Base-by-base conservation (phyloP, 2,888 invertebrate genomes). In the Cabera pusaria region DNA sequence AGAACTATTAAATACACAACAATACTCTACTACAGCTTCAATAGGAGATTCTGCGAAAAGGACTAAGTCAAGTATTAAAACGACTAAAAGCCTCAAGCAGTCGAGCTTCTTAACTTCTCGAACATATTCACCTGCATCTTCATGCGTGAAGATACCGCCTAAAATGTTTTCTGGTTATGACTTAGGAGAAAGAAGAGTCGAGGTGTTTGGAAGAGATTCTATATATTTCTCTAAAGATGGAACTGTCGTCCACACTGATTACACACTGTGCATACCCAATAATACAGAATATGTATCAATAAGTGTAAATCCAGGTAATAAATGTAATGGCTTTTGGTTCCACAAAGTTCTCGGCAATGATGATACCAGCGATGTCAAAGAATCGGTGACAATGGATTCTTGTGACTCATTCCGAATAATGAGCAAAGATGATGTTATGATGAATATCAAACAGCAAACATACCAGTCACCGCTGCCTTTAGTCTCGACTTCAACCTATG, bases 181-280 rank as follows among this genome's bases (percentile, higher is more conserved):
- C 57, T 70, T 88, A 46, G 74, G 83, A 10, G 72, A 86, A 11
- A 65, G 87, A 56, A 70, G 88, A 56, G 75, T 86, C 1, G 85
- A 87, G 68, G 72, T 79, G 7, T 80, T 86, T 49, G 88, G 89
- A 5, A 83, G 79, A 69, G 76, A 85, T 56, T 62, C 67, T 1
- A 60, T 62, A 34, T 89, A 57, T 64, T 85, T 77, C 62, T 83
- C 87, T 18, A 72, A 66, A 56, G 87, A 87, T 46, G 87, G 86
- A 1, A 80, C 82, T 7, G 65, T 65, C 34, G 59, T 86, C 6
- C 58, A 56, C 4, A 74, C 60, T 53, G 59, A 54, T 46, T 85
- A 87, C 52, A 76, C 66, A 25, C 63, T 82, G 38, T 55, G 73
- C 12, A 84, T 87, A 58, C 88, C 86, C 3, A 64, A 63, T 40